Base-by-base conservation (phyloP, 1,140 invertebrate species). In the Bradynema listronoti region DNA sequence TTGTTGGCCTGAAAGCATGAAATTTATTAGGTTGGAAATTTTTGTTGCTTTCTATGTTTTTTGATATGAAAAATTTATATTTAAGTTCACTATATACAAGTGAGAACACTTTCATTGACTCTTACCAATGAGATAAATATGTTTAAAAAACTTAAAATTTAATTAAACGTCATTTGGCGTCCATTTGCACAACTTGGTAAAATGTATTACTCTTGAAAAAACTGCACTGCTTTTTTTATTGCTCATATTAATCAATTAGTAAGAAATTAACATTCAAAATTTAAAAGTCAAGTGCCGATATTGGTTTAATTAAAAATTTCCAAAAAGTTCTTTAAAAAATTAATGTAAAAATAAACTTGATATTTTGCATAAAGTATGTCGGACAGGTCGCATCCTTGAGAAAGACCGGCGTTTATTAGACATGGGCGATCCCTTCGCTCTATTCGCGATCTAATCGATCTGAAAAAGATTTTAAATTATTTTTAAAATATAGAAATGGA, bases 301-400 rank as follows among this genome's bases (percentile, higher is more conserved):
- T n/a, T n/a, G n/a, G n/a, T n/a, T n/a, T n/a, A n/a, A n/a, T n/a
- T n/a, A n/a, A n/a, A n/a, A n/a, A n/a, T n/a, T n/a, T n/a, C n/a
- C n/a, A n/a, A n/a, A n/a, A n/a, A n/a, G n/a, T 39, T 39, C 36
- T 39, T 39, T 39, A 19, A 39, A 11, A 39, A 11, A 43, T 22
- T 43, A 9, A 22, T 16, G 3, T 27, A 24, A 9, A 27, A 27
- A 14, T 25, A 22, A 25, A 57, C 55, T 22, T 59, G 57, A 25
- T 59, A 60, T 59, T 59, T 59, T 6, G 53, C 57, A 43, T 59
- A 60, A 16, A 59, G 24, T 16, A 59, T 58, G 34, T 59, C 57
- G 5, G 57, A 59, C n/a, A 59, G 30, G 46, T 59, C 57, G 32
- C 57, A 59, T 7, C 57, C 57, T 49, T 59, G 57, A n/a, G 56